phyloP scores from a whole-genome alignment of 2,113 vertebrate species.

The Morone chrysops region DNA sequence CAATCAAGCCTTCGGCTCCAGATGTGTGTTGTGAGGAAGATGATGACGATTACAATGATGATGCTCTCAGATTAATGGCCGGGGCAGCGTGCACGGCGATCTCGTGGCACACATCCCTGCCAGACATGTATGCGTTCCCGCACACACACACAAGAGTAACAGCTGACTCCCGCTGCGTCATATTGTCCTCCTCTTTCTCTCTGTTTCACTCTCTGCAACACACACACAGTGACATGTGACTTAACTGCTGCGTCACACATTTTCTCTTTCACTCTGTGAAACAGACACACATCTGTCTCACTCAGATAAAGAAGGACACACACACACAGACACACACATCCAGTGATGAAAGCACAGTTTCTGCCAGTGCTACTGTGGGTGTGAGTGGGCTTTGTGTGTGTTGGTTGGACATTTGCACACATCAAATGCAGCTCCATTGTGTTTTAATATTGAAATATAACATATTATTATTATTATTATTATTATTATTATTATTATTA shows the following conservation, averaged over 20 bases:
- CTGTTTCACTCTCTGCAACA: conserved; percentile 21
- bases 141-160: conserved; percentile 18
- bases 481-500: too few species aligned
- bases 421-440: neutral
- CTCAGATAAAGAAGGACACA: conserved; percentile 6
- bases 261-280: conserved; percentile 31
- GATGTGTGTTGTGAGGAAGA: conserved; percentile 50
- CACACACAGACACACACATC: conserved; percentile 36
- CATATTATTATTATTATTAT: neutral
- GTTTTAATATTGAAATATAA: neutral
- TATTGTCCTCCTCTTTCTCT: conserved; percentile 30
- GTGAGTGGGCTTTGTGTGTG: conserved; percentile 6
- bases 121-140: neutral
- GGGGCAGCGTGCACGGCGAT: neutral
- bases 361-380: conserved; percentile 13
- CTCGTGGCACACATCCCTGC: neutral
- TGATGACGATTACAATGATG: conserved; percentile 9
- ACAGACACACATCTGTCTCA: conserved; percentile 45
- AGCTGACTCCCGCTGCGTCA: conserved; percentile 64
- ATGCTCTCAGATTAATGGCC: conserved; percentile 6
- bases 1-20: conserved; percentile 43
- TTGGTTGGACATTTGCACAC: neutral
- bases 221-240: conserved; percentile 39
- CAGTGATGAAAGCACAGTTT: conserved; percentile 18
- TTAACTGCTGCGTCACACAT: conserved; percentile 46